phyloP scores from a whole-genome alignment of 2,797 vertebrate species.

The Scleropages formosus region DNA sequence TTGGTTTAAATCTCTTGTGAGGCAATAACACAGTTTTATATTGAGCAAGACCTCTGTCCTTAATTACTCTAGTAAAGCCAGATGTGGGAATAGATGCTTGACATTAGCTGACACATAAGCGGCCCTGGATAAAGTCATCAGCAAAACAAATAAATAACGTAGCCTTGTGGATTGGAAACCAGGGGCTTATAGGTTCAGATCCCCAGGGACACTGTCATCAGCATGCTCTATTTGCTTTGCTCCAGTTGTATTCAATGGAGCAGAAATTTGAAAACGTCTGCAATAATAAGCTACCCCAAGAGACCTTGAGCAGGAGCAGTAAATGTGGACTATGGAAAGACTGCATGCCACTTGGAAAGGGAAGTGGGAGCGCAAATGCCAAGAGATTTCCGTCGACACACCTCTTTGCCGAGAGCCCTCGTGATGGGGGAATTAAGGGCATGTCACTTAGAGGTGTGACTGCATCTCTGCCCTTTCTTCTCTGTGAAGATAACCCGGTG shows the following conservation, averaged over 20 bases:
- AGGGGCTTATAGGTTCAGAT: background rate
- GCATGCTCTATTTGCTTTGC: background rate
- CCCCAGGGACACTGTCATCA: background rate
- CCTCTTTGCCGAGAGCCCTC: constrained; percentile 9
- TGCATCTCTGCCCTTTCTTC: constrained; percentile 49
- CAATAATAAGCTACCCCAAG: background rate
- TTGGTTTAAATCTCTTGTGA: constrained; percentile 23
- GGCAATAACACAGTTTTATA: constrained; percentile 8
- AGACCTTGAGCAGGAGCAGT: background rate
- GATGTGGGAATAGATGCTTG: background rate
- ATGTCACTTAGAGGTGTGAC: constrained; percentile 48
- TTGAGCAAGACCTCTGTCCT: constrained; percentile 8
- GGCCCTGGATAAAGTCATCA: constrained; percentile 12
- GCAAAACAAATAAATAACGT: constrained; percentile 12
- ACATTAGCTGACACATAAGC: constrained; percentile 12
- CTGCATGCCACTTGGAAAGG: background rate
- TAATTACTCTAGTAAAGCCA: constrained; percentile 5
- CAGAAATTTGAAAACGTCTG: no score
- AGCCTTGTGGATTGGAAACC: background rate
- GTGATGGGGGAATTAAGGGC: constrained; percentile 49
- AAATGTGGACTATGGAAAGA: no score
- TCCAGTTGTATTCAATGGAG: no score
- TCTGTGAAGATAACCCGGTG: constrained; percentile 49
- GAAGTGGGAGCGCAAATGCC: background rate
- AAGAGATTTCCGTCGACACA: background rate